Evolutionary conservation across 2,888 invertebrate genomes (phyloP), one percentile per base, ranked within the genome.

Genomic region (Julus scanicus): DNA sequence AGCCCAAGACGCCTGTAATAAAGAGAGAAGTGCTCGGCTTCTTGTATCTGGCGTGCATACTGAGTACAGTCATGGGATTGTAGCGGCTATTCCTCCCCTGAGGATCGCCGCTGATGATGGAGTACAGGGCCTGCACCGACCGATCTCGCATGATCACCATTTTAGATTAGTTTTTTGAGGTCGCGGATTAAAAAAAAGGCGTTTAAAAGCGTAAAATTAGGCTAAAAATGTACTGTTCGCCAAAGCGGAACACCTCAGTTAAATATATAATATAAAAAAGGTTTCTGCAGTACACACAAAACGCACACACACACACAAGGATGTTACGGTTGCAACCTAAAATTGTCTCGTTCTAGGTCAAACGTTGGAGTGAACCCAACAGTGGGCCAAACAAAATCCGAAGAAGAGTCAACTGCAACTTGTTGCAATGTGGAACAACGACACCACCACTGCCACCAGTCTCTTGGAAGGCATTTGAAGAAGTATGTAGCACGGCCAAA

Each of bases 1-100:
- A 87, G 39, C 87, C 87, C 63, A 87, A 49, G n/a, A 87, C 39
- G 37, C 87, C 87, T 87, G 87, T 87, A 87, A 87, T 40, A 53
- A 86, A 84, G 53, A 86, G 49, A 53, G 57, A 86, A 57, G 86
- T 49, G 17, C 53, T 48, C 20, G 86, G 86, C 39, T 57, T 86
- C 39, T 86, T 53, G 53, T 49, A 48, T 84, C 84, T 84, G 20
- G 49, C 29, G 53, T 9, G 48, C 86, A 86, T 86, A n/a, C 49
- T 53, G 49, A 49, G 5, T n/a, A 53, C 49, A 39, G 86, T 57
- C 86, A 86, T 53, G 44, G 86, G 86, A 53, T 53, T 86, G 29
- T 53, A 86, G 57, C 53, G 86, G 39, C 39, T 29, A 37, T 48
- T 53, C 49, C 53, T 57, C 37, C 29, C 37, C 20, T 20, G 20